A percentile compares a stretch with the other conserved stretches of the same genome.
Evolutionary conservation across 2,797 vertebrate species (phyloP).

Genomic region (Neopelma chrysocephalum): DNA sequence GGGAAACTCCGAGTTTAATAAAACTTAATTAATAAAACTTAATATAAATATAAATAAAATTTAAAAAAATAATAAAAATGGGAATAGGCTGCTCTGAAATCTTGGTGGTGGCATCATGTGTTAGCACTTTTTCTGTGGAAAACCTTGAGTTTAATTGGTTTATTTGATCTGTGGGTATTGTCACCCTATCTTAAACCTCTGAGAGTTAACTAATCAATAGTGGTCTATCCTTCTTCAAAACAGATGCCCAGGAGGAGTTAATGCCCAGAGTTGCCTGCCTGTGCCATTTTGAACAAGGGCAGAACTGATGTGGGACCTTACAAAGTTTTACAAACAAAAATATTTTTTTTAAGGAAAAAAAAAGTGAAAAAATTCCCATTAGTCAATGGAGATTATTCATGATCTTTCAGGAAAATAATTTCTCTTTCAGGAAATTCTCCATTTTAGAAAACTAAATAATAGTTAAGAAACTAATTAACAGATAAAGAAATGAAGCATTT

Average conservation of each 20-base stretch:
- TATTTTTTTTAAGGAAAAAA: not conserved
- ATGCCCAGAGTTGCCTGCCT: not conserved
- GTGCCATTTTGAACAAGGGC: not conserved
- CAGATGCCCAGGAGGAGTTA: not conserved
- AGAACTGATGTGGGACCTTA: not conserved
- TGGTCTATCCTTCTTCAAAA: not conserved
- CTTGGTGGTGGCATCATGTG: not conserved
- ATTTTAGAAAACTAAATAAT: not conserved
- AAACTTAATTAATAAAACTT: not conserved
- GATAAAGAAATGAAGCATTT: not conserved
- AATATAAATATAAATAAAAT: no score
- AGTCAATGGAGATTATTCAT: not conserved
- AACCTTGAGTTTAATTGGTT: not conserved
- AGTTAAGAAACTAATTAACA: not conserved
- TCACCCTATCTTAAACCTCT: not conserved
- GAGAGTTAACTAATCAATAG: not conserved
- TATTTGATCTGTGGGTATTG: not conserved
- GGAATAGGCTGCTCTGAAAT: not conserved
- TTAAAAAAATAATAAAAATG: not conserved
- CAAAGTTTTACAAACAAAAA: not conserved
- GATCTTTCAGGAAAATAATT: no score
- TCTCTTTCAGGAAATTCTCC: not conserved
- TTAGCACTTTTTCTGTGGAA: not conserved
- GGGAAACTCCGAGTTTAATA: not conserved
- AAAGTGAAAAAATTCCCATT: fast-evolving